A percentile compares a stretch with the other conserved stretches of the same genome.
These are phyloP conservation scores for Dipodomys ordii DNA, from an alignment of 2,113 vertebrate genomes.

Conservation along the genomic window DNA sequence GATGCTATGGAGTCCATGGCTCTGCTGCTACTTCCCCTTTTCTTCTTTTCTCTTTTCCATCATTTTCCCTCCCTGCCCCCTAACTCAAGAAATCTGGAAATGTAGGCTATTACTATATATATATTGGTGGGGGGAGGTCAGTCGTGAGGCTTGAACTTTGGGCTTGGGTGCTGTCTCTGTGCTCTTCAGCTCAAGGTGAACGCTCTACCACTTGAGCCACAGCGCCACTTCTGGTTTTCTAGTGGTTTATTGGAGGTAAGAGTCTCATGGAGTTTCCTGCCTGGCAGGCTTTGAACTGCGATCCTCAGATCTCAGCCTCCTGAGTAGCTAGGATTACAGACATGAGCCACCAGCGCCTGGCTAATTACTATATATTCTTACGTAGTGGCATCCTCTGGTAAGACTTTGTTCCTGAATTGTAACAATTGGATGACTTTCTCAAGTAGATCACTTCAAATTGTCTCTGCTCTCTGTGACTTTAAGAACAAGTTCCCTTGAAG, in stretches of 20 bases:
- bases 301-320: too few species aligned
- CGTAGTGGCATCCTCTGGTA: not conserved
- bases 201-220: too few species aligned
- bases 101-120: not conserved
- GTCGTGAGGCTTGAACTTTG: too few species aligned
- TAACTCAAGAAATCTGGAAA: not conserved
- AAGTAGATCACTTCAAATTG: slow-evolving; percentile 45
- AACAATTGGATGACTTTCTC: slow-evolving; percentile 59
- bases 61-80: not conserved
- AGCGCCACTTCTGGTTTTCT: too few species aligned
- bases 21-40: not conserved
- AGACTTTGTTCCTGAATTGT: slow-evolving; percentile 11
- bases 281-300: too few species aligned
- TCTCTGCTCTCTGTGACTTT: slow-evolving; percentile 63
- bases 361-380: not conserved
- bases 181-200: too few species aligned
- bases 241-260: too few species aligned
- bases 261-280: too few species aligned
- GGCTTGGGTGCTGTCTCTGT: too few species aligned
- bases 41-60: not conserved
- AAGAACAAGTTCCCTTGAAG: slow-evolving; percentile 62
- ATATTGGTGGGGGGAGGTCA: too few species aligned
- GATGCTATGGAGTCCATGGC: not conserved
- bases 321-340: too few species aligned
- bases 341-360: too few species aligned